Percentiles rank a stretch among this genome's conserved stretches.
Evolutionary conservation across 2,888 invertebrate genomes (phyloP).

Genomic region (Melanophora roralis): DNA sequence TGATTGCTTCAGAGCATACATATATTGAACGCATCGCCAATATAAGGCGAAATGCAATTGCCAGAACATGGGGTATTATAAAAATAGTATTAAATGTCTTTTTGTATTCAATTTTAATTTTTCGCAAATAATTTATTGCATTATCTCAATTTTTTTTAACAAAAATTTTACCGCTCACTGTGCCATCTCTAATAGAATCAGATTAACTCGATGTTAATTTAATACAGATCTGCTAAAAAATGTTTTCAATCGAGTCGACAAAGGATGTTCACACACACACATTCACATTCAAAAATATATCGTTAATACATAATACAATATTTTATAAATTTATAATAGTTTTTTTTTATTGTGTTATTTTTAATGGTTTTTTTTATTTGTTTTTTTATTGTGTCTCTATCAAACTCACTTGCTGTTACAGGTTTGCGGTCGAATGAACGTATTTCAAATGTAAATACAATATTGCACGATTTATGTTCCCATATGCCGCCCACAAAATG

Average conservation of each 20-base stretch:
- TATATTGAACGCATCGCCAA: no score
- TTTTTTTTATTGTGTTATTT: no score
- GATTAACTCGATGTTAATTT: neutral
- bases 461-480: slow-evolving; percentile 53
- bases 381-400: slow-evolving; percentile 27
- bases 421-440: slow-evolving; percentile 3
- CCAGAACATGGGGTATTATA: no score
- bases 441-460: slow-evolving; percentile 42
- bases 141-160: no score
- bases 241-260: neutral
- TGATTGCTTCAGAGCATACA: no score
- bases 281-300: neutral
- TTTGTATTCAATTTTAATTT: no score
- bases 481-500: slow-evolving; percentile 55
- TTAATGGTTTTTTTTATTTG: neutral
- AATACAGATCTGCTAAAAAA: slow-evolving; percentile 32
- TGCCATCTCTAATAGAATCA: neutral
- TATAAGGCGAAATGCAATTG: no score
- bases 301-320: slow-evolving; percentile 22
- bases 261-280: no score
- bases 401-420: slow-evolving; percentile 45
- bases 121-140: no score
- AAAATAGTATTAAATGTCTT: no score
- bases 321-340: slow-evolving; percentile 29
- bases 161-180: neutral